Base-by-base conservation (phyloP, 1,140 invertebrate genomes). In the Aradophagus sp. region DNA sequence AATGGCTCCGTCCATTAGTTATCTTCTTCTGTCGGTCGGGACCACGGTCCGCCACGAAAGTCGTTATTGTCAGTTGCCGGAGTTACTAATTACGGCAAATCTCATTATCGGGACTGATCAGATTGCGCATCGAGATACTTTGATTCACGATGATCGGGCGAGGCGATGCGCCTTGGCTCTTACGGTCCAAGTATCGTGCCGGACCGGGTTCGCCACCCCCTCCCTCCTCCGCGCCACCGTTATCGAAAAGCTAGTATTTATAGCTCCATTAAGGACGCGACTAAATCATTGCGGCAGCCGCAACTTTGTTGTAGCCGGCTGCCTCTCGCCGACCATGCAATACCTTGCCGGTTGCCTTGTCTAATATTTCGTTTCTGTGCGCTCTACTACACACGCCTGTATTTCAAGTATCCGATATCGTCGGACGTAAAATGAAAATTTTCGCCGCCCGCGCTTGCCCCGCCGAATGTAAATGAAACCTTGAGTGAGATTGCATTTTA, bases 221-320 rank as follows among this genome's bases (percentile, higher is more conserved):
- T 76, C 78, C 78, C 78, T 81, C 74, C 70, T 66, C 69, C n/a
- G n/a, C n/a, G n/a, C n/a, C n/a, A n/a, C n/a, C n/a, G n/a, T n/a
- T 83, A 86, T 84, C 80, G 83, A 84, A 83, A 84, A 84, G 78
- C 84, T 79, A 82, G 82, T 84, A 86, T 86, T 84, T 84, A 84
- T 86, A 84, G 83, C 80, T 84, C 84, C 80, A 86, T 86, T 84
- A 86, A 84, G 82, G 81, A 77, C 77, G 79, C 58, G 81, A 80
- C 83, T 84, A 84, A 85, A 85, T 84, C 84, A 85, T 84, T 77
- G 81, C 68, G 36, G 74, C 69, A 78, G 82, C 82, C 78, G 66
- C 83, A 85, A 85, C 82, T 85, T 84, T 84, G 83, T 84, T 84
- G 82, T 83, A 82, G 41, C 55, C 62, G 70, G 39, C 48, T 56